Base-by-base conservation (phyloP, 2,888 invertebrate species). In the Hecatera dysodea region DNA sequence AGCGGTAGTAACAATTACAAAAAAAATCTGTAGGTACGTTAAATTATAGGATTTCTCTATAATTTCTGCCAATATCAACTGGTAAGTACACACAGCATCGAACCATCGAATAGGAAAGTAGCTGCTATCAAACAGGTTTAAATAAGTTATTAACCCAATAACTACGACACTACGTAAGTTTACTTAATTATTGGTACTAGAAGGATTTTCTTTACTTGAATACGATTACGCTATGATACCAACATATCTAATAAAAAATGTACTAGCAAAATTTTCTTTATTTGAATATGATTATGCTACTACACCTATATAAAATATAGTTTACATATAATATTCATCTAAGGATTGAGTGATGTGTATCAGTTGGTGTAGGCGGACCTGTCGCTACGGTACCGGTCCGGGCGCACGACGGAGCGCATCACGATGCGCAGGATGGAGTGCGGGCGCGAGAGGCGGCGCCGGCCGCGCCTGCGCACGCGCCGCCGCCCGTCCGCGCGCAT, bases 401-500 rank as follows among this genome's bases (percentile, higher is more conserved):
- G 2, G 39, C 17, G 29, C 22, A 27, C 11, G 2, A 36, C 27
- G n/a, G 53, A 17, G 64, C 64, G 64, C 50, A 52, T 6, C 19
- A 17, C 15, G n/a, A 36, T 7, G 61, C 61, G 71, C 56, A 56
- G 56, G 22, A 56, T 7, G 33, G 56, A 56, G 1, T 1, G 39
- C 8, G 12, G 53, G 1, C 9, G 39, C 39, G 9, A 0, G 1
- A 0, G 0, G 33, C 17, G 56, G 0, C 0, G 39, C 2, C 8
- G 22, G 19, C 4, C 15, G 1, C 19, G 56, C 5, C 9, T 0
- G 19, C 29, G 57, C 39, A 5, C 24, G 55, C 9, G 15, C 1
- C 39, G 5, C 42, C 87, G 29, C 84, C 85, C 60, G 46, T 22
- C 29, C 15, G 27, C 9, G 69, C 60, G 66, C 66, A 84, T 69